Percentiles rank a stretch among this genome's conserved stretches.
Evolutionary conservation across 2,888 invertebrate genomes (phyloP).

Genomic region (Catocala fraxini): DNA sequence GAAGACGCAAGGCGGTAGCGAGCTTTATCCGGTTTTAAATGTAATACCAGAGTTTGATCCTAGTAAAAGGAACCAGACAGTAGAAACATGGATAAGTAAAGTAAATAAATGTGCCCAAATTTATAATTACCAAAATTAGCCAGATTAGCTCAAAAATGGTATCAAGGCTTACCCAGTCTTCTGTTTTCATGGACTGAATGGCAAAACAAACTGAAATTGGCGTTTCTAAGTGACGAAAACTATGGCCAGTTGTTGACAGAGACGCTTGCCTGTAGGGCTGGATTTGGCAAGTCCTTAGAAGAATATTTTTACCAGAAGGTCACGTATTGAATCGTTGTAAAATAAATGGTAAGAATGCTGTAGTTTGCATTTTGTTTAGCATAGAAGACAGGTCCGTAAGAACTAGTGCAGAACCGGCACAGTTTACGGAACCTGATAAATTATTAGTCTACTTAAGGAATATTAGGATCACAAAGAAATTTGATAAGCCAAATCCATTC

Average conservation of each 20-base stretch:
- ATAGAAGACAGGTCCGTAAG: slow-evolving; percentile 9
- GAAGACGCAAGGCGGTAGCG: not conserved
- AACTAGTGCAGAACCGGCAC: slow-evolving; percentile 9
- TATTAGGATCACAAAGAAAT: not conserved
- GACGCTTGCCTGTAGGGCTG: not conserved
- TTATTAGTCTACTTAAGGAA: slow-evolving; percentile 5
- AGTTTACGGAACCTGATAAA: slow-evolving; percentile 5
- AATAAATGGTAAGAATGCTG: slow-evolving; percentile 2
- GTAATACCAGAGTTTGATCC: slow-evolving; percentile 12
- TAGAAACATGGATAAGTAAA: slow-evolving; percentile 4
- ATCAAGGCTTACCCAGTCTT: slow-evolving; percentile 23
- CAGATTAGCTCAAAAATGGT: slow-evolving; percentile 37
- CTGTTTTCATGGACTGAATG: not conserved
- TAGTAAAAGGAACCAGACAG: not conserved
- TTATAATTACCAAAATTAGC: slow-evolving; percentile 14
- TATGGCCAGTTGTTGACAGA: not conserved
- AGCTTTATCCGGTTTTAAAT: not conserved
- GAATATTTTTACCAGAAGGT: slow-evolving; percentile 9
- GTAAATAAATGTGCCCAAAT: slow-evolving; percentile 11
- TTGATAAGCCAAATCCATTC: not conserved
- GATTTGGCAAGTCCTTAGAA: slow-evolving; percentile 4
- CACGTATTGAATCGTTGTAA: slow-evolving; percentile 12
- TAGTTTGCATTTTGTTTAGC: slow-evolving; percentile 10
- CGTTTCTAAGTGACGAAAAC: not conserved
- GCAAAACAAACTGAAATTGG: not conserved